Conservation (phyloP, 1,140 invertebrate species). For the Drosophila triauraria region DNA sequence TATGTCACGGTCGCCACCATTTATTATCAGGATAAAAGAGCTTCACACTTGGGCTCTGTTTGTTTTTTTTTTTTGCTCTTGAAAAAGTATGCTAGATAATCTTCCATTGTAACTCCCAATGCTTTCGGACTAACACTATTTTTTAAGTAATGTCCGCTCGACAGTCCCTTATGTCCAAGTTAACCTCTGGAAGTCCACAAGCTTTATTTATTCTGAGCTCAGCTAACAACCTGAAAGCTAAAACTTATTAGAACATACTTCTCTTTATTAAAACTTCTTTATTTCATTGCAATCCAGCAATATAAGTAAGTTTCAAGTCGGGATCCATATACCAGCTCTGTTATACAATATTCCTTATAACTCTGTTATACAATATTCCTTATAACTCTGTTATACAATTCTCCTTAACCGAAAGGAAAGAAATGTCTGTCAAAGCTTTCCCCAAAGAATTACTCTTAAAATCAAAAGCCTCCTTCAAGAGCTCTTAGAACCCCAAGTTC, state of each 20-base stretch:
- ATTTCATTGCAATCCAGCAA: too few species aligned
- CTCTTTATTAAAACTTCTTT: too few species aligned
- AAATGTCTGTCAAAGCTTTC: neutral
- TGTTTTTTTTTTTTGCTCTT: neutral
- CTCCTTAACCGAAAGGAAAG: neutral
- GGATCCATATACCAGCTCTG: neutral
- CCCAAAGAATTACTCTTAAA: neutral
- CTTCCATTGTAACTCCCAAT: neutral
- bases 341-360: neutral
- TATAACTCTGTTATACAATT: neutral
- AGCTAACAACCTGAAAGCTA: too few species aligned
- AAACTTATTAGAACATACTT: too few species aligned
- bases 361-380: neutral
- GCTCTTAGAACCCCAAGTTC: too few species aligned
- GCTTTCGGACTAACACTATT: neutral
- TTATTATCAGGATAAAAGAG: neutral
- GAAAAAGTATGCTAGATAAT: slow-evolving; percentile 24
- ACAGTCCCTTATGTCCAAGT: neutral
- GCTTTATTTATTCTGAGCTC: neutral
- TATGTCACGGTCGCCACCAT: neutral
- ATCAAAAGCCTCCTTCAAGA: neutral
- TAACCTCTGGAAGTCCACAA: neutral
- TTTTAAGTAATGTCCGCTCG: neutral
- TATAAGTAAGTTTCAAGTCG: neutral
- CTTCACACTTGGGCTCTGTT: neutral